These are phyloP conservation scores for Sclerodermus sp. DNA, from an alignment of 2,888 invertebrate species.

Conservation along the genomic window DNA sequence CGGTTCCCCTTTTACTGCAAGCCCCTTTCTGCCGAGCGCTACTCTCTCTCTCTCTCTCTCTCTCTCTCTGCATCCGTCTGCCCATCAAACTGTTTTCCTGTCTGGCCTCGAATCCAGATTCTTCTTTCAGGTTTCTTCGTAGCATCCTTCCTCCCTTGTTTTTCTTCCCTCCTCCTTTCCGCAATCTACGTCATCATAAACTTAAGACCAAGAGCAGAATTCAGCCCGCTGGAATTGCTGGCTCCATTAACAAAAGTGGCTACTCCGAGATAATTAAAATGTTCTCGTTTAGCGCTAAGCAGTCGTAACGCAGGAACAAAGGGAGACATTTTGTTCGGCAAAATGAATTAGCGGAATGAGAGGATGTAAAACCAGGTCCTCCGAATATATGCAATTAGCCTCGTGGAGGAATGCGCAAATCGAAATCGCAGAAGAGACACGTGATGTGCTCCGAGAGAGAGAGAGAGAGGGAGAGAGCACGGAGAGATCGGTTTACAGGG, in stretches of 20 bases:
- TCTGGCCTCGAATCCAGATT: neutral
- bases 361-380: too few relatives aligned
- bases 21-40: neutral
- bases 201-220: too few relatives aligned
- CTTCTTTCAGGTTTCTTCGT: slow-evolving; percentile 1
- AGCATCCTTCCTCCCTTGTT: neutral
- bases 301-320: slow-evolving; percentile 4
- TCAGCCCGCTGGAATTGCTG: too few relatives aligned
- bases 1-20: too few relatives aligned
- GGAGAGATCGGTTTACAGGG: slow-evolving; percentile 12
- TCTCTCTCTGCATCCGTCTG: too few relatives aligned
- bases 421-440: too few relatives aligned
- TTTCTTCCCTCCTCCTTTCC: neutral
- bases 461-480: slow-evolving; percentile 8
- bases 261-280: too few relatives aligned
- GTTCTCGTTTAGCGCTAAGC: neutral
- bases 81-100: slow-evolving; percentile 28
- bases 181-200: too few relatives aligned
- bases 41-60: slow-evolving; percentile 26
- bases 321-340: neutral
- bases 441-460: slow-evolving; percentile 1
- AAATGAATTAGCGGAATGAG: too few relatives aligned
- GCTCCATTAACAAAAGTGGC: too few relatives aligned
- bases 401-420: too few relatives aligned
- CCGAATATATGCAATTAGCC: too few relatives aligned